phyloP scores from a whole-genome alignment of 2,797 vertebrate genomes.

The Eurystomus glaucurus region DNA sequence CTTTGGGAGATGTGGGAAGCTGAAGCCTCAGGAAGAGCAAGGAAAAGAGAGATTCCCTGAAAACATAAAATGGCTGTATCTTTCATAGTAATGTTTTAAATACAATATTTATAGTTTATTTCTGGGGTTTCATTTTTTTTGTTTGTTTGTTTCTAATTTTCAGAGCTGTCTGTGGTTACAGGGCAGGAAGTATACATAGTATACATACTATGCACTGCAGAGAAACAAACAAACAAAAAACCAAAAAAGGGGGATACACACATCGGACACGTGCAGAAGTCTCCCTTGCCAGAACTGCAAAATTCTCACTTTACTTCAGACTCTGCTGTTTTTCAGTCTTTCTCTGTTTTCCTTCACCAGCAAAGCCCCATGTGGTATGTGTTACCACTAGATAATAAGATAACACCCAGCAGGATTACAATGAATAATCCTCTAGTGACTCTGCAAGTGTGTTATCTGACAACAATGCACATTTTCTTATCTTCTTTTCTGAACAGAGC shows the following conservation, averaged over 20 bases:
- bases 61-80: not conserved
- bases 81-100: not conserved
- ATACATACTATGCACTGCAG: not conserved
- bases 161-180: not conserved
- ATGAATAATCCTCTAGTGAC: not conserved
- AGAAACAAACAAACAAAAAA: not conserved
- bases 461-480: conserved; percentile 21
- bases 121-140: not conserved
- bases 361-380: not conserved
- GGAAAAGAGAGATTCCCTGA: not conserved
- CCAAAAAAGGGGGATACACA: not conserved
- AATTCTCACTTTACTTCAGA: not conserved
- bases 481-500: not conserved
- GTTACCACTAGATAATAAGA: conserved; percentile 19
- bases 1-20: not conserved
- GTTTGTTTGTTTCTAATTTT: not conserved
- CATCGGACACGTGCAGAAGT: not conserved
- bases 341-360: not conserved
- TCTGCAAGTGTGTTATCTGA: not conserved
- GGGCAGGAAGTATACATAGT: not conserved
- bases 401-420: conserved; percentile 16
- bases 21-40: not conserved
- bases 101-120: not conserved
- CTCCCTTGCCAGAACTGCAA: not conserved
- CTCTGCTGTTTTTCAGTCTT: not conserved